A percentile compares a stretch with the other conserved stretches of the same genome.
Conservation (phyloP, 1,140 invertebrate species). For the Aplysia californica region DNA sequence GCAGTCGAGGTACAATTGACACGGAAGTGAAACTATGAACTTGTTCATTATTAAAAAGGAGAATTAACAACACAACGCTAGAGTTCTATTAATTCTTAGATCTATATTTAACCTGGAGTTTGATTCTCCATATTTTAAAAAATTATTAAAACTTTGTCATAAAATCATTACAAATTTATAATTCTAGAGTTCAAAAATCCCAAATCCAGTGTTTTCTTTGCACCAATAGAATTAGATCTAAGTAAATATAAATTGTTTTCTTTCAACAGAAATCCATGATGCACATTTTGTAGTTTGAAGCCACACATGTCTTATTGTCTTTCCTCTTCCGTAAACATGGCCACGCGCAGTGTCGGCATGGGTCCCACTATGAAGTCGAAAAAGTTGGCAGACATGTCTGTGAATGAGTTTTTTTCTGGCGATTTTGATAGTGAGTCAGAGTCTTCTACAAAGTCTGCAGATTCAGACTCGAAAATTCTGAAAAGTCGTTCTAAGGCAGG, state of each 20-base stretch:
- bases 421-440: slow-evolving; percentile 24
- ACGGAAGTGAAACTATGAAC: slow-evolving; percentile 6
- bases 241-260: too few species aligned
- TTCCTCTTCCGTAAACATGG: too few species aligned
- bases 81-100: too few species aligned
- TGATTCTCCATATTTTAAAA: neutral
- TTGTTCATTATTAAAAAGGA: too few species aligned
- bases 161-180: neutral
- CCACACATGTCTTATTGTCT: too few species aligned
- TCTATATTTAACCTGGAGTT: too few species aligned
- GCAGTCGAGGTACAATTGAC: too few species aligned
- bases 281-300: too few species aligned
- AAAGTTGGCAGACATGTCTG: slow-evolving; percentile 16
- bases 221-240: too few species aligned
- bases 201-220: too few species aligned
- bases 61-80: too few species aligned
- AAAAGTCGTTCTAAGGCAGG: neutral
- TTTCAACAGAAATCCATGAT: too few species aligned
- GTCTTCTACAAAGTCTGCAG: neutral
- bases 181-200: neutral
- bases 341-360: slow-evolving; percentile 3
- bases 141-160: neutral
- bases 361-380: slow-evolving; percentile 18
- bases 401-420: slow-evolving; percentile 19
- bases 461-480: neutral